Base-by-base conservation (phyloP, 2,797 vertebrate species). In the Fundulus diaphanus region DNA sequence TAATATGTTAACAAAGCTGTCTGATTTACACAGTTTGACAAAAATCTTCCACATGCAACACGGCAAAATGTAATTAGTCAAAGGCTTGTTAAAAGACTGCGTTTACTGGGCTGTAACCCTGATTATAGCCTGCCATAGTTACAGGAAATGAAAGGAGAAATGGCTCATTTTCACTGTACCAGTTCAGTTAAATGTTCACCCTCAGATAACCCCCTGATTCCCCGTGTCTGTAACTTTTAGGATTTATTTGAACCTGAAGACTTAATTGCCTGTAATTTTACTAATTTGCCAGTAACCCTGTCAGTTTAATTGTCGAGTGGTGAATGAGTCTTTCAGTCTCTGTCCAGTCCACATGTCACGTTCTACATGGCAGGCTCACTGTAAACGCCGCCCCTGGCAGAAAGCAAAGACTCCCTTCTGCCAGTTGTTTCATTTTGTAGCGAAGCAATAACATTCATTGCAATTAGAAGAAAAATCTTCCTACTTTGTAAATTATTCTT, bases 231-330 rank as follows among this genome's bases (percentile, higher is more conserved):
- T 35, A 8, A 61, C 59, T 61, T 59, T 59, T 29, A 35, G 8
- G 31, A 37, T 61, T 15, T 61, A 61, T 24, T 22, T 35, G 7
- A 61, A 37, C 20, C 33, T 11, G 31, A 61, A 35, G 31, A 61
- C 59, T 35, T 61, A 61, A 61, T 61, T 37, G 35, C 59, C 27
- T 61, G 31, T 61, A 61, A 61, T 61, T 37, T 37, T 61, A 22
- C 59, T 3, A 22, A 37, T 22, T 22, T 61, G 31, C 33, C 33
- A 61, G 5, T 35, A 22, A 35, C 33, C 12, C 59, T 61, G 59
- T 9, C 59, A 37, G 33, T 35, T 61, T 61, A 61, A 61, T 61
- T 22, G 31, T 35, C 18, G 31, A 35, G 29, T 31, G 22, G 56
- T 61, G 59, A 37, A 37, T 5, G 33, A 37, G 33, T 37, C 31